Conservation (phyloP, 1,140 invertebrate species). For the Drosophila guanche region DNA sequence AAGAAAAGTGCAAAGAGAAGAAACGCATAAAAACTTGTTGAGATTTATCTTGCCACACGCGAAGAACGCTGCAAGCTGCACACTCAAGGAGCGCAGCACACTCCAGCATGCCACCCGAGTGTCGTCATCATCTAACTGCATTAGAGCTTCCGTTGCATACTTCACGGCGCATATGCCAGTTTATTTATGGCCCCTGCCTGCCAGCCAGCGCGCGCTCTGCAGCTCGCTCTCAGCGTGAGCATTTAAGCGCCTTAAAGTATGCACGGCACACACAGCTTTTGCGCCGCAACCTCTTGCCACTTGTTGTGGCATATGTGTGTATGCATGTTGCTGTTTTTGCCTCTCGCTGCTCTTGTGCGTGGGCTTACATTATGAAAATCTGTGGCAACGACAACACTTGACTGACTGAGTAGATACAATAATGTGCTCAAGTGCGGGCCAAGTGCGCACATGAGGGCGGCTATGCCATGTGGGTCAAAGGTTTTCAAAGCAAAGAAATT, state of each 20-base stretch:
- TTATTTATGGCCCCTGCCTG: slow-evolving; percentile 65
- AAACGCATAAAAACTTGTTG: slow-evolving; percentile 80
- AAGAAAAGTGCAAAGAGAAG: slow-evolving; percentile 17
- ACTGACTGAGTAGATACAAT: slow-evolving; percentile 41
- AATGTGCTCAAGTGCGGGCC: slow-evolving; percentile 14
- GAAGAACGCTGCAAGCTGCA: slow-evolving; percentile 54
- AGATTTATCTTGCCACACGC: slow-evolving; percentile 79
- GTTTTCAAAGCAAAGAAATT: background rate
- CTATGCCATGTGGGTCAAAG: slow-evolving; percentile 46
- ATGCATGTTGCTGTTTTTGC: slow-evolving; percentile 13
- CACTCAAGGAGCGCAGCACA: slow-evolving; percentile 21
- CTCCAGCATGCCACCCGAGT: slow-evolving; percentile 12
- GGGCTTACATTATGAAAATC: slow-evolving; percentile 48
- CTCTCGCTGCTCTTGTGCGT: slow-evolving; percentile 11
- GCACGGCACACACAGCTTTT: slow-evolving; percentile 47
- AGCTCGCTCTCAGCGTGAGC: slow-evolving; percentile 17
- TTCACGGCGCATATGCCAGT: slow-evolving; percentile 67
- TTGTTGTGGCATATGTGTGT: slow-evolving; percentile 59
- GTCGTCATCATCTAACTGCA: slow-evolving; percentile 60
- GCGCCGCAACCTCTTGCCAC: slow-evolving; percentile 57
- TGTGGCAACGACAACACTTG: slow-evolving; percentile 25
- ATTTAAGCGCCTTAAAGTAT: slow-evolving; percentile 79
- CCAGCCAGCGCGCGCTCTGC: background rate
- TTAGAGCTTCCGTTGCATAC: slow-evolving; percentile 62
- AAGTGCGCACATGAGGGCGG: slow-evolving; percentile 4